Evolutionary conservation across 1,140 invertebrate genomes (phyloP).

Genomic region (Drosophila fuyamai): DNA sequence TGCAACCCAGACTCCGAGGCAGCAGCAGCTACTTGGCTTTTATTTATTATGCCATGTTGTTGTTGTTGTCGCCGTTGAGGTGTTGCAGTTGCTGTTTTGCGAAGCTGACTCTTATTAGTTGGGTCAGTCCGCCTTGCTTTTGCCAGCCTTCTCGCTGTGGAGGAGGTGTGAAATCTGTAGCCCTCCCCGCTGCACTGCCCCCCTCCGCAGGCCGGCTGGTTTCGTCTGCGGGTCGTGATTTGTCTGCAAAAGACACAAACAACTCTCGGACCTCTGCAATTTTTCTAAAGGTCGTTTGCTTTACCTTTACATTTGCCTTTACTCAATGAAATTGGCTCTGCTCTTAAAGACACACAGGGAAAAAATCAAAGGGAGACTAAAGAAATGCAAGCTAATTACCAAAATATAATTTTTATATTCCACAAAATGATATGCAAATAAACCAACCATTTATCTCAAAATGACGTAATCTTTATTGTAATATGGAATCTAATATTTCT

Average conservation of each 20-base stretch:
- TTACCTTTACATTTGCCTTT: slow-evolving; percentile 55
- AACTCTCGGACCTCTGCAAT: slow-evolving; percentile 42
- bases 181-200: not conserved
- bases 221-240: slow-evolving; percentile 71
- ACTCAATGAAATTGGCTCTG: slow-evolving; percentile 71
- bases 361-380: not conserved
- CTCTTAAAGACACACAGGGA: not conserved
- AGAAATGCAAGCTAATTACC: not conserved
- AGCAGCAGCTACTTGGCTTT: slow-evolving; percentile 76
- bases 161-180: slow-evolving; percentile 66
- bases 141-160: not conserved
- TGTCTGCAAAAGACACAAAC: slow-evolving; percentile 58
- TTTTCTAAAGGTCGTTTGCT: slow-evolving; percentile 75
- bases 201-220: slow-evolving; percentile 9
- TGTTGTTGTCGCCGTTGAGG: slow-evolving; percentile 46
- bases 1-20: slow-evolving; percentile 67
- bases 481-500: no score
- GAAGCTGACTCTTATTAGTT: slow-evolving; percentile 74
- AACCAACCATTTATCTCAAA: no score
- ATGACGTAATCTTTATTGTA: no score
- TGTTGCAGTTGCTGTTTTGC: slow-evolving; percentile 41
- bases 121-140: slow-evolving; percentile 62
- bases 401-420: not conserved
- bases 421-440: no score
- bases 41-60: slow-evolving; percentile 79